Percentiles rank a stretch among this genome's conserved stretches.
Evolutionary conservation across 1,140 invertebrate genomes (phyloP).

Genomic region (Onthophagus taurus): DNA sequence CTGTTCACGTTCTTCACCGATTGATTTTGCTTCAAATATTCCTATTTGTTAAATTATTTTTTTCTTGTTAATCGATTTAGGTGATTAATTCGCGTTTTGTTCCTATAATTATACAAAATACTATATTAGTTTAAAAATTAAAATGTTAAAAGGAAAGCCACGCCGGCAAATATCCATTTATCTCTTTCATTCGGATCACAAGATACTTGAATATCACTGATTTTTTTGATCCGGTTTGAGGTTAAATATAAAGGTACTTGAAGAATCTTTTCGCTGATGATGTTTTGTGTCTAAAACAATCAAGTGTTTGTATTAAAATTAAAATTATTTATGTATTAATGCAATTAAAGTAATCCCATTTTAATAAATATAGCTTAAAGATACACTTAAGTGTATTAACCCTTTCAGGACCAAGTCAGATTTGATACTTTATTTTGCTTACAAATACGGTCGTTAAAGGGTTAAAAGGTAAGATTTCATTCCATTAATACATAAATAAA

Average conservation of each 20-base stretch:
- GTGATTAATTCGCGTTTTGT: too few relatives aligned
- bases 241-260: constrained; percentile 29
- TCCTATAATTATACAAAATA: not conserved
- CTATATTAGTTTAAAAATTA: constrained; percentile 12
- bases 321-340: not conserved
- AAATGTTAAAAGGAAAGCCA: constrained; percentile 24
- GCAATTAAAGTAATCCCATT: not conserved
- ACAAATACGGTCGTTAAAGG: too few relatives aligned
- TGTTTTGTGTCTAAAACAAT: constrained; percentile 14
- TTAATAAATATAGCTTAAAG: not conserved
- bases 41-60: too few relatives aligned
- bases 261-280: constrained; percentile 21
- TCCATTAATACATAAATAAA: not conserved
- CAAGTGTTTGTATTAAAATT: constrained; percentile 1
- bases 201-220: constrained; percentile 26
- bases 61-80: too few relatives aligned
- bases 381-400: not conserved
- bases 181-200: constrained; percentile 28
- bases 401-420: too few relatives aligned
- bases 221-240: constrained; percentile 26
- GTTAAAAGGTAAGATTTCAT: too few relatives aligned
- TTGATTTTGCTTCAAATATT: constrained; percentile 26
- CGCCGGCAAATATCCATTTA: constrained; percentile 26
- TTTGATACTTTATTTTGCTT: too few relatives aligned
- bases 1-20: constrained; percentile 16